Percentiles rank a stretch among this genome's conserved stretches.
These are phyloP conservation scores for Todiramphus chloris DNA, from an alignment of 2,113 vertebrate species.

Conservation along the genomic window DNA sequence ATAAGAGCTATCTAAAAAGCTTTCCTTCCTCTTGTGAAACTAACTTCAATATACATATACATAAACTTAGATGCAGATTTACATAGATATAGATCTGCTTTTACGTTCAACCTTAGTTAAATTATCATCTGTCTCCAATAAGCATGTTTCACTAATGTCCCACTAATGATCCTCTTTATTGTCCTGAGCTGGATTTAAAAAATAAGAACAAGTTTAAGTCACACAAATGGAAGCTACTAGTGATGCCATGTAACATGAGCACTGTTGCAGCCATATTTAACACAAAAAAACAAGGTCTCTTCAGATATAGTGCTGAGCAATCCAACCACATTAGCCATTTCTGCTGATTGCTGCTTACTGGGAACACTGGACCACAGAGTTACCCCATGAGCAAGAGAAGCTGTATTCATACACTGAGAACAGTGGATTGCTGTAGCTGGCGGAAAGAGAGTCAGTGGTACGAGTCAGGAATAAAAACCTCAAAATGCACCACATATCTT, in stretches of 20 bases:
- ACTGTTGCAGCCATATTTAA: not conserved
- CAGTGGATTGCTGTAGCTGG: not conserved
- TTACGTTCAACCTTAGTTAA: not conserved
- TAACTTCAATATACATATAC: not conserved
- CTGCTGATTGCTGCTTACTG: conserved; percentile 52
- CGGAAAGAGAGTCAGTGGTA: not conserved
- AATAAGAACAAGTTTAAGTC: not conserved
- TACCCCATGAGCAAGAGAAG: not conserved
- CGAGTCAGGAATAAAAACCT: conserved; percentile 25
- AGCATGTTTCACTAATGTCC: not conserved
- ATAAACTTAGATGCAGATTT: not conserved
- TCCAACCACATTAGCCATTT: conserved; percentile 42
- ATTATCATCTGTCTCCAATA: not conserved
- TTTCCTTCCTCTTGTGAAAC: not conserved
- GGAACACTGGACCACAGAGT: not conserved
- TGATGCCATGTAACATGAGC: not conserved
- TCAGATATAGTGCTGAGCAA: conserved; percentile 9
- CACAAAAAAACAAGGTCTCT: not conserved
- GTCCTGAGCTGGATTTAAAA: not conserved
- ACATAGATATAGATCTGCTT: not conserved
- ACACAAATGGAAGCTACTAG: not conserved
- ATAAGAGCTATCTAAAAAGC: not conserved
- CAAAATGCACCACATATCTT: not conserved
- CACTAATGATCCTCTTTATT: not conserved
- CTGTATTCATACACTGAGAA: not conserved